Conservation (phyloP, 2,888 invertebrate species). For the Andrena hattorfiana region DNA sequence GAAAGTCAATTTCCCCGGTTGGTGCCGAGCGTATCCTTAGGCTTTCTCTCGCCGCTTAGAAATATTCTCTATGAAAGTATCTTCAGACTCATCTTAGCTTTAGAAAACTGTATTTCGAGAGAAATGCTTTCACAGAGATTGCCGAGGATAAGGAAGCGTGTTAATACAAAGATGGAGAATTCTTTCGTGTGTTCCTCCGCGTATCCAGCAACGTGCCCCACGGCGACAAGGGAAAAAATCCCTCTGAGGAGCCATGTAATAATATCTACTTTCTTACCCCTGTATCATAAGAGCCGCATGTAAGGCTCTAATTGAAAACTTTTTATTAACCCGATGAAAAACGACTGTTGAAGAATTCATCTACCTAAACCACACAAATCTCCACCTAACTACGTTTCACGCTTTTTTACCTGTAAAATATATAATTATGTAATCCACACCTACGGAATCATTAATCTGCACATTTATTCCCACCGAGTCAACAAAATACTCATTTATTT, state of each 20-base stretch:
- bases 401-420: too few species aligned
- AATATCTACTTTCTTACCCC: neutral
- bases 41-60: conserved; percentile 23
- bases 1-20: conserved; percentile 27
- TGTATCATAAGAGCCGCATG: neutral
- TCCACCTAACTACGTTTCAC: too few species aligned
- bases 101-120: conserved; percentile 39
- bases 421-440: too few species aligned
- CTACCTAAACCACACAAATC: too few species aligned
- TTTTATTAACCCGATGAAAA: too few species aligned
- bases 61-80: conserved; percentile 24
- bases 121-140: conserved; percentile 33
- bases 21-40: neutral
- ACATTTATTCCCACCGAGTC: too few species aligned
- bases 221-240: neutral
- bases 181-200: neutral
- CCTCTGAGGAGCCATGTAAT: neutral
- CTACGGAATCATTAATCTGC: too few species aligned
- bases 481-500: too few species aligned
- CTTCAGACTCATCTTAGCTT: conserved; percentile 20
- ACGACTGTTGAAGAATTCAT: too few species aligned
- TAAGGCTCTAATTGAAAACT: too few species aligned
- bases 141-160: conserved; percentile 24
- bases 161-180: conserved; percentile 33
- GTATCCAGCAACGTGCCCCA: neutral